A percentile compares a stretch with the other conserved stretches of the same genome.
Conservation (phyloP, 2,113 vertebrate genomes). For the Myodes glareolus region DNA sequence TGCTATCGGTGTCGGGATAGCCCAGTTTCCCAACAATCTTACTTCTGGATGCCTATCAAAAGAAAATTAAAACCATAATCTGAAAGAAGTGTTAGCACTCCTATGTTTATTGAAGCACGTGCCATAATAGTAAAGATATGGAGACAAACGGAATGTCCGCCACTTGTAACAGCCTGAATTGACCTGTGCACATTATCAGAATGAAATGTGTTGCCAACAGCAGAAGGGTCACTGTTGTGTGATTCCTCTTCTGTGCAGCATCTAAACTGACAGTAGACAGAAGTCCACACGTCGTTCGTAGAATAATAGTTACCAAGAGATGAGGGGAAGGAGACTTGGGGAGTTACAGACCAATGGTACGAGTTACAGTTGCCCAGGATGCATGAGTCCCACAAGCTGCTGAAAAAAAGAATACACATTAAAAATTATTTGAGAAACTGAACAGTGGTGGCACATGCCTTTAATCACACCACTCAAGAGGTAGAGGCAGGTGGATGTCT, state of each 20-base stretch:
- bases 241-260: not conserved
- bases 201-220: not conserved
- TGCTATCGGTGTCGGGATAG: not conserved
- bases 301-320: not conserved
- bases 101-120: not conserved
- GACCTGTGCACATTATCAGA: not conserved
- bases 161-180: not conserved
- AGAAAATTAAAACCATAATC: not conserved
- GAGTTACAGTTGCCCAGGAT: not conserved
- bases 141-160: not conserved
- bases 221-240: too few relatives aligned
- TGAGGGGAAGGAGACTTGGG: not conserved
- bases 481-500: not conserved
- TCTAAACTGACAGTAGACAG: not conserved
- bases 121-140: not conserved
- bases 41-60: not conserved
- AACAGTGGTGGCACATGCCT: not conserved
- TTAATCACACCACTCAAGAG: not conserved
- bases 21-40: not conserved
- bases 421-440: not conserved
- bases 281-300: not conserved
- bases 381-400: not conserved
- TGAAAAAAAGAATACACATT: not conserved
- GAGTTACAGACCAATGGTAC: not conserved
- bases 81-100: not conserved